Evolutionary conservation across 2,797 vertebrate species (phyloP), one percentile per base, ranked within the genome.

Genomic region (Pachyuromys duprasi): DNA sequence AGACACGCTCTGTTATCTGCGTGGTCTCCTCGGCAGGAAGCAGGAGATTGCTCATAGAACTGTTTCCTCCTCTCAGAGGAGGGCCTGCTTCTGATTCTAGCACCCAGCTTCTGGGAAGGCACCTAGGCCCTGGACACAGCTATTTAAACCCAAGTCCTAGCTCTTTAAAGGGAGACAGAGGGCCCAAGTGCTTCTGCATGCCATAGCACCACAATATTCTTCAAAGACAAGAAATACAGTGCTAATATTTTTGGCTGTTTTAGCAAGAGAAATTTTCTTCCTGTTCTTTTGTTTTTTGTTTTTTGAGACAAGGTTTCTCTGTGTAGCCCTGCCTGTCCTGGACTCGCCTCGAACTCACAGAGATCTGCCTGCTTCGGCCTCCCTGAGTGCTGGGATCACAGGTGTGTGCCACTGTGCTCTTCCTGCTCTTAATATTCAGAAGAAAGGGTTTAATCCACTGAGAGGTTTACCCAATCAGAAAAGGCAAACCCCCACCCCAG

Each of bases 381-480:
- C 49, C 49, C 49, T 49, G 49, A 49, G 49, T 49, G 49, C 49
- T 49, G 49, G 49, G 49, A 49, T 49, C 49, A 49, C 49, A 49
- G 49, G 49, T 49, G 49, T 49, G 49, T 11, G 11, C 49, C 8
- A 49, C 49, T 49, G 49, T 49, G 49, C 49, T 90, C 13, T 65
- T 86, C 24, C 62, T 72, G 8, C 57, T 74, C 26, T 33, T 89
- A 81, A 81, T 24, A 8, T 78, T 86, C 42, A 75, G 69, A 5
- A 67, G 88, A 94, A 53, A 39, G 36, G 1, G 76, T 76, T 82
- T 42, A 78, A 20, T 55, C 26, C 79, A 49, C 79, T 72, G 33
- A 78, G 90, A 86, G 24, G 75, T 90, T 78, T 67, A 83, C n/a
- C 96, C 90, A 75, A 24, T 81, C n/a, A 76, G 2, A 39, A 11